These are phyloP conservation scores for Psix sp. DNA, from an alignment of 1,140 invertebrate species.

Conservation along the genomic window DNA sequence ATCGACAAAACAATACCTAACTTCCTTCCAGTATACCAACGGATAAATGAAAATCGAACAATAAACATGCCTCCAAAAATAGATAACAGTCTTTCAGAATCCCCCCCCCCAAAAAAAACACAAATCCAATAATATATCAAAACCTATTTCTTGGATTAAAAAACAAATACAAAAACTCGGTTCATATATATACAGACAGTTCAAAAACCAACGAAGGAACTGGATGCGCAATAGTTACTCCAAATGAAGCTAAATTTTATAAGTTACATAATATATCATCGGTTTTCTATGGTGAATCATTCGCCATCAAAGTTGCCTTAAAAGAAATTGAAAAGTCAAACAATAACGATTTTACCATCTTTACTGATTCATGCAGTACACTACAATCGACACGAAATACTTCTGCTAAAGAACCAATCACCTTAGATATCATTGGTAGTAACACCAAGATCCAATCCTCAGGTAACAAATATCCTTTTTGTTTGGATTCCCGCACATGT, in stretches of 20 bases:
- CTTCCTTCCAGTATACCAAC: not conserved
- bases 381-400: constrained; percentile 11
- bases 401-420: not conserved
- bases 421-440: not conserved
- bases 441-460: not conserved
- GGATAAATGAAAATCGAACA: not conserved
- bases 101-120: not conserved
- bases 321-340: constrained; percentile 4
- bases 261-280: constrained; percentile 11
- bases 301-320: constrained; percentile 14
- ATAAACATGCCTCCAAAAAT: not conserved
- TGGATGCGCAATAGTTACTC: constrained; percentile 13
- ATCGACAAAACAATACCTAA: not conserved
- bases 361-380: constrained; percentile 17
- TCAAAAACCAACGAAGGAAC: constrained; percentile 8
- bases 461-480: constrained; percentile 2
- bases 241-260: not conserved
- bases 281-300: constrained; percentile 25
- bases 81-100: not conserved
- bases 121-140: constrained; percentile 1
- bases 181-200: constrained; percentile 16
- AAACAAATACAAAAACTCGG: not conserved
- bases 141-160: not conserved
- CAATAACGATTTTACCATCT: constrained; percentile 8
- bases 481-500: constrained; percentile 24